phyloP scores from a whole-genome alignment of 2,888 invertebrate genomes.

The Drosophila formosana region DNA sequence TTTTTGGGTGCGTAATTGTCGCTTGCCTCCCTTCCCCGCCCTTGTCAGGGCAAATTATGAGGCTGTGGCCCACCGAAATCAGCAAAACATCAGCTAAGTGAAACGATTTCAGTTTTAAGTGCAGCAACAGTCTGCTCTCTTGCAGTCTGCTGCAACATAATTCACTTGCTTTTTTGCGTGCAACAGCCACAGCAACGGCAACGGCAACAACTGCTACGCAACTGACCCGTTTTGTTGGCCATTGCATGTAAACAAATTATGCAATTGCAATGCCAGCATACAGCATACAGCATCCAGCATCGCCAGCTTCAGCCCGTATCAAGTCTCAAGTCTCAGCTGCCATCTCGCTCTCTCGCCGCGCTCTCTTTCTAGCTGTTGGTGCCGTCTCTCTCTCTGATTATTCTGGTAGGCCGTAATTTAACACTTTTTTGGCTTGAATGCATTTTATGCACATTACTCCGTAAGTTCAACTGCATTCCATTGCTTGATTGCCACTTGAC shows the following conservation, averaged over 20 bases:
- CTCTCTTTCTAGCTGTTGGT: neutral
- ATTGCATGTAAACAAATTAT: conserved; percentile 76
- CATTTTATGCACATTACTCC: conserved; percentile 61
- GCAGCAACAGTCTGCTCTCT: conserved; percentile 22
- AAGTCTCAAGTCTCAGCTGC: conserved; percentile 50
- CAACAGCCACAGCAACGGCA: conserved; percentile 45
- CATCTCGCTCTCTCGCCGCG: conserved; percentile 20
- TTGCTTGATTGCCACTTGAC: conserved; percentile 64
- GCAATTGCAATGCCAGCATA: conserved; percentile 68
- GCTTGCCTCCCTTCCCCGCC: conserved; percentile 6
- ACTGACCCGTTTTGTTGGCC: conserved; percentile 75
- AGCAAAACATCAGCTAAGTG: conserved; percentile 51
- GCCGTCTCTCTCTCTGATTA: conserved; percentile 18
- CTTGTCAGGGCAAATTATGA: conserved; percentile 53
- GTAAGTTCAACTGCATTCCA: conserved; percentile 71
- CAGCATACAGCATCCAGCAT: conserved; percentile 7
- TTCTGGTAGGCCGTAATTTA: conserved; percentile 65
- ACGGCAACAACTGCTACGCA: conserved; percentile 54
- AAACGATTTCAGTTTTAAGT: conserved; percentile 57
- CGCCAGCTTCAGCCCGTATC: conserved; percentile 33
- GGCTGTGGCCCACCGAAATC: conserved; percentile 52
- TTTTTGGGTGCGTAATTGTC: conserved; percentile 60
- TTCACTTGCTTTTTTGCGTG: conserved; percentile 72
- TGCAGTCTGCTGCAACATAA: conserved; percentile 56
- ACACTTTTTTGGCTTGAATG: conserved; percentile 69